Conservation (phyloP, 1,140 invertebrate species). For the Hydropsyche tenuis region DNA sequence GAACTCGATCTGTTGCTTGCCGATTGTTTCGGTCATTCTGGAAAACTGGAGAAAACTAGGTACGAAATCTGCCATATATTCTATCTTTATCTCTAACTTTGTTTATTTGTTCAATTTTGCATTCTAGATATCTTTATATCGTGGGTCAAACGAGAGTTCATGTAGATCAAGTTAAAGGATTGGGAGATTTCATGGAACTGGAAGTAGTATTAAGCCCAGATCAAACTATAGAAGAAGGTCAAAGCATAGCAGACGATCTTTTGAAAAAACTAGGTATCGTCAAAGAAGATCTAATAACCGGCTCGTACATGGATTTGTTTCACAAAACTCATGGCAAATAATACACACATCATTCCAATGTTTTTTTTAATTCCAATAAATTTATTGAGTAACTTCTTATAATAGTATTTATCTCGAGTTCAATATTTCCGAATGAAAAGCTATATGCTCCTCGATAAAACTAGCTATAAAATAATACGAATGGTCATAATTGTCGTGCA, state of each 20-base stretch:
- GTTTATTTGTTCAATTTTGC: constrained; percentile 17
- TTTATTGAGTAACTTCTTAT: no score
- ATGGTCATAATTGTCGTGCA: constrained; percentile 93
- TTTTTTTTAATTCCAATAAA: neutral
- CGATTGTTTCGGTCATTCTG: constrained; percentile 62
- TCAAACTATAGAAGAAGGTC: constrained; percentile 73
- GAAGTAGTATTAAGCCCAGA: constrained; percentile 79
- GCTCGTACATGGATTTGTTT: constrained; percentile 77
- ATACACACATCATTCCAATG: neutral
- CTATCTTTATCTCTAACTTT: constrained; percentile 6
- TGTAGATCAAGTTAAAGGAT: constrained; percentile 79
- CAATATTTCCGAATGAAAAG: constrained; percentile 82
- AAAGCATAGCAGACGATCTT: constrained; percentile 73
- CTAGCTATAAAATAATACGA: constrained; percentile 94
- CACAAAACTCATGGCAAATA: neutral
- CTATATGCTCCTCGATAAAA: constrained; percentile 94
- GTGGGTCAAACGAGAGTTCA: constrained; percentile 88
- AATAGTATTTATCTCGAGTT: constrained; percentile 55
- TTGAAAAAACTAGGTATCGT: constrained; percentile 73
- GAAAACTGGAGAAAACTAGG: constrained; percentile 70
- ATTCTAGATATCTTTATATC: constrained; percentile 74
- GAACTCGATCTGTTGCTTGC: constrained; percentile 49
- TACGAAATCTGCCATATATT: constrained; percentile 5
- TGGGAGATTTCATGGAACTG: constrained; percentile 87
- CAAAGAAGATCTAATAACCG: constrained; percentile 71